A percentile compares a stretch with the other conserved stretches of the same genome.
These are phyloP conservation scores for Copidosoma floridanum DNA, from an alignment of 1,140 invertebrate species.

Conservation along the genomic window DNA sequence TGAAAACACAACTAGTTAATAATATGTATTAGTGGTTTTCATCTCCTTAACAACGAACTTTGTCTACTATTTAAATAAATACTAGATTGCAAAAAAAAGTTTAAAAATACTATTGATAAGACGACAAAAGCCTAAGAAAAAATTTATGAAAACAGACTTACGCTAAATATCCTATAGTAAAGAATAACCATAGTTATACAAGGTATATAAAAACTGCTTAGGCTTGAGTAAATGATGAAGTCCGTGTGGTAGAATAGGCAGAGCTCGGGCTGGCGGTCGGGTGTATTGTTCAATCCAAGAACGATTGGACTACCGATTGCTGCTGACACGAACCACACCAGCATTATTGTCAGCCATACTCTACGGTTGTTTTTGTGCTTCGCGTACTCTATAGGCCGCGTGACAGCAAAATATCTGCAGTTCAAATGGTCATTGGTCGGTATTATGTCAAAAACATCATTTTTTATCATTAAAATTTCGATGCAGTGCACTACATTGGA, in stretches of 20 bases:
- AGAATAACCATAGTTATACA: slow-evolving; percentile 98
- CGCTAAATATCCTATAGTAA: slow-evolving; percentile 97
- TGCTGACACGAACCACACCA: slow-evolving; percentile 94
- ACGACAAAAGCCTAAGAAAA: too few species aligned
- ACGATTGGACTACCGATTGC: slow-evolving; percentile 97
- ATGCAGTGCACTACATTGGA: too few species aligned
- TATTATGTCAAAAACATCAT: too few species aligned
- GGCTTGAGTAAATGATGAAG: slow-evolving; percentile 96
- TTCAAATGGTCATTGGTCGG: too few species aligned
- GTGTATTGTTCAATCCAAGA: slow-evolving; percentile 90
- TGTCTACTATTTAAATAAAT: too few species aligned
- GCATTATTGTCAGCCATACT: slow-evolving; percentile 91
- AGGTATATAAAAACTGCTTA: slow-evolving; percentile 98
- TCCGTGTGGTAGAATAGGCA: slow-evolving; percentile 97
- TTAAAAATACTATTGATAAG: too few species aligned
- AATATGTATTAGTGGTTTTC: too few species aligned
- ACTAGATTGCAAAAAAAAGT: too few species aligned
- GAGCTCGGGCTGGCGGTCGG: slow-evolving; percentile 71
- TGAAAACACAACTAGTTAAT: too few species aligned
- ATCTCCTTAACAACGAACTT: too few species aligned
- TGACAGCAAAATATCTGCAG: slow-evolving; percentile 93
- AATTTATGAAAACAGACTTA: slow-evolving; percentile 56
- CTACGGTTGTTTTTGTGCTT: slow-evolving; percentile 96
- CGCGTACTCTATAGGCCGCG: slow-evolving; percentile 97
- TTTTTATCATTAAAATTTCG: too few species aligned